Base-by-base conservation (phyloP, 2,797 vertebrate species). In the Cyprinodon diabolis region DNA sequence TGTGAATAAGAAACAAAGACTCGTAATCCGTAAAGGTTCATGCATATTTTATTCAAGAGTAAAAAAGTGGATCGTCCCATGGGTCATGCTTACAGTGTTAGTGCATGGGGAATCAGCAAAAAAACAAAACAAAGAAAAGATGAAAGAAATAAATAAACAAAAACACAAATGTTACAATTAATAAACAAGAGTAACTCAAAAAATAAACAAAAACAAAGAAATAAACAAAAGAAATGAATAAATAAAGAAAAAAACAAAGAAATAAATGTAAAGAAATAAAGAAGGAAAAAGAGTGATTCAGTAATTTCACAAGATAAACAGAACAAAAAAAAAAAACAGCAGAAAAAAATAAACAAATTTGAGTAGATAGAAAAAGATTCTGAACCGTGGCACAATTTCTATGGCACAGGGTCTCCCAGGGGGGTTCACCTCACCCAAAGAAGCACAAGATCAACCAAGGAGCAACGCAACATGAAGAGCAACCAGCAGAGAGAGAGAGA, bases 41-140 rank as follows among this genome's bases (percentile, higher is more conserved):
- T 96, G 95, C 95, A 95, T 95, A 96, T 96, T 96, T 96, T 95
- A 95, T 95, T 96, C 95, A 96, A 95, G 94, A 95, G 95, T 96
- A 96, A 95, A 96, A 95, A 96, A 95, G 93, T 95, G 94, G 92
- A 93, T 94, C 83, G 90, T 95, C 95, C 95, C 94, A 94, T 95
- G 93, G 94, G 94, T 93, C 95, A 95, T 95, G 95, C 95, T 92
- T 93, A 95, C 95, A 95, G 93, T 95, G 94, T 95, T 90, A 87
- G 91, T 94, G 92, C 92, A 83, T 92, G 90, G 93, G 91, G 92
- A 93, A 89, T 91, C 85, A 89, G 88, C 88, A 93, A 74, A 83
- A 87, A 92, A 80, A 89, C 78, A 87, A 81, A 25, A 86, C 80
- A 79, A 49, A 90, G 82, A 87, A 30, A 76, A 66, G 70, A 71